Conservation (phyloP, 2,888 invertebrate species). For the Chaitophorus viminalis region DNA sequence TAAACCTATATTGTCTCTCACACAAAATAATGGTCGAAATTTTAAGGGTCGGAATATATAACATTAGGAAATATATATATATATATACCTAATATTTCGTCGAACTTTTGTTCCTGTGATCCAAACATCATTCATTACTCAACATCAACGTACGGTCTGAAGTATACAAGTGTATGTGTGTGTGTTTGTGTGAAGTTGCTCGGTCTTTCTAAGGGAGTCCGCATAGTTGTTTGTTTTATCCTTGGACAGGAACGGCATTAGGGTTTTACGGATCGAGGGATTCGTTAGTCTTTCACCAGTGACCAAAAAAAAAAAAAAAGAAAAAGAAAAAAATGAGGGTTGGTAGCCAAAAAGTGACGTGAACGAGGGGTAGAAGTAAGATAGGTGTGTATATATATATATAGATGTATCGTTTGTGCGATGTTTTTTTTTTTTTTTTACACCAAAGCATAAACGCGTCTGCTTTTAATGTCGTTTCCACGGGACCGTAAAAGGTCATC, state of each 20-base stretch:
- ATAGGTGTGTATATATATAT: too few relatives aligned
- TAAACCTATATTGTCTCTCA: too few relatives aligned
- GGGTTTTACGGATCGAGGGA: conserved; percentile 31
- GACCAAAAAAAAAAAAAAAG: conserved; percentile 15
- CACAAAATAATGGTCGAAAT: conserved; percentile 10
- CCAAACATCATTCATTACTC: conserved; percentile 28
- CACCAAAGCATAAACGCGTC: conserved; percentile 24
- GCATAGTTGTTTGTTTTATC: conserved; percentile 27
- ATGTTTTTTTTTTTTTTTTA: conserved; percentile 32
- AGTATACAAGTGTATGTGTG: not conserved
- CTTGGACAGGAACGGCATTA: not conserved
- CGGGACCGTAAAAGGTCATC: conserved; percentile 30
- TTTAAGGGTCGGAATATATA: not conserved
- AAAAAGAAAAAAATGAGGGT: not conserved
- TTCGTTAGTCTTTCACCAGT: conserved; percentile 27
- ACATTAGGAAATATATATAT: not conserved
- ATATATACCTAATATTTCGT: not conserved
- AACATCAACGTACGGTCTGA: not conserved
- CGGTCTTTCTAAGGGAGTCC: not conserved
- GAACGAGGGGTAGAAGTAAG: not conserved
- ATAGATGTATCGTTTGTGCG: not conserved
- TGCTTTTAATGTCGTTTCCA: conserved; percentile 44
- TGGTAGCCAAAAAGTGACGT: not conserved
- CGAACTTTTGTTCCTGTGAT: not conserved
- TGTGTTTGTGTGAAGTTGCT: not conserved